Evolutionary conservation across 37 sponge, comb jelly and placozoan species (phyloP), one percentile per base, ranked within the genome.

Genomic region (Tethya wilhelma): DNA sequence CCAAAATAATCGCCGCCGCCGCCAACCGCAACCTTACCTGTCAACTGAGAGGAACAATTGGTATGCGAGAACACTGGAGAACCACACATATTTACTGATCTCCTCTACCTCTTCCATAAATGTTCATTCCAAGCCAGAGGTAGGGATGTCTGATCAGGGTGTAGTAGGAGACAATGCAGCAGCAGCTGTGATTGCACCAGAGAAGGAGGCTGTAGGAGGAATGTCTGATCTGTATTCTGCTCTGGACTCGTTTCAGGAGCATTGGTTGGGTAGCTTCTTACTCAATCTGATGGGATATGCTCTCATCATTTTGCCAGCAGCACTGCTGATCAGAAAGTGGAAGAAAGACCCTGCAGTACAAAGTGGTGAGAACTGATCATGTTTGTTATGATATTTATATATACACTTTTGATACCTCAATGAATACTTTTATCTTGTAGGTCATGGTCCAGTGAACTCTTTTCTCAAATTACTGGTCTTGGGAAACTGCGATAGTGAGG

Each of bases 211-310:
- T n/a, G n/a, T n/a, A n/a, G n/a, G n/a, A n/a, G n/a, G n/a, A n/a
- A n/a, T n/a, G n/a, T n/a, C n/a, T n/a, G n/a, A n/a, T n/a, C 53
- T 49, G 53, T 49, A 14, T 9, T 49, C 53, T 8, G 25, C 71
- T 7, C 36, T 78, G 73, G 49, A 31, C 64, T 37, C 32, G 31
- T 41, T 84, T 2, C 82, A 80, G 53, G 89, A 88, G 7, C 68
- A 93, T 75, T 94, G 98, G 93, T 67, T 97, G 40, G 80, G 77
- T 31, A 86, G 86, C 67, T 92, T 97, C 45, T 9, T 90, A 0
- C 86, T 94, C 57, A 97, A 97, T 67, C 79, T 97, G 22, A 66
- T 90, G 0, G 93, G 91, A 22, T 97, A 94, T 81, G 85, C 73
- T 0, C 73, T 90, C 29, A 78, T 97, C 58, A 77, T 97, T 23